Base-by-base conservation (phyloP, 2,797 vertebrate species). In the Melanotaenia parkinsoni region DNA sequence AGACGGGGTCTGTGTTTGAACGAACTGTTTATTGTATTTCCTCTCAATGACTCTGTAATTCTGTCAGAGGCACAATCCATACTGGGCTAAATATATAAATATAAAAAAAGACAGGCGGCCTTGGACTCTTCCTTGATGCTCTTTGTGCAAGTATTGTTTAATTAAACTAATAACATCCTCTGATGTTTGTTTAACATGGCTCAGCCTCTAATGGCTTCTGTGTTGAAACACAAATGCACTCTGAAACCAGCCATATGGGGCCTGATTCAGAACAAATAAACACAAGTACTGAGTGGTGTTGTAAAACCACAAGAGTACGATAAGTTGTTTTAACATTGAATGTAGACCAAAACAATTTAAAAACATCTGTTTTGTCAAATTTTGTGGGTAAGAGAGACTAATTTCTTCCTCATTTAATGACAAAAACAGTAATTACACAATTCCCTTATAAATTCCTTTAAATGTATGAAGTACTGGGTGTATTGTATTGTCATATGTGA, bases 171-270 rank as follows among this genome's bases (percentile, higher is more conserved):
- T 80, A 91, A 89, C 90, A 86, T 84, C 86, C 86, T 88, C 74
- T 84, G 81, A 84, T 87, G 85, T 82, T 89, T 89, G 87, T 90
- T 89, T 83, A 89, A 88, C 70, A 79, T 61, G 66, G 72, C 37
- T 86, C 84, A 72, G 84, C 68, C 74, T 81, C 26, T 87, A 86
- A 90, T 86, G 79, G 83, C 81, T 73, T 67, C 78, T 80, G 80
- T 81, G 68, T 79, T 70, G 67, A 61, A 65, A 57, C 63, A 8
- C 62, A 81, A 81, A 84, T 56, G 47, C 60, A 56, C 77, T 80
- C 68, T 74, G 62, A 83, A 78, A 80, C 56, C 45, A 82, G 68
- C 83, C 68, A 67, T 71, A 65, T 22, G 60, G 58, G 45, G 63
- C 63, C 71, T n/a, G 63, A 81, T 59, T 58, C 60, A 43, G 50